Base-by-base conservation (phyloP, 2,888 invertebrate genomes). In the Lasioglossum leucozonium region DNA sequence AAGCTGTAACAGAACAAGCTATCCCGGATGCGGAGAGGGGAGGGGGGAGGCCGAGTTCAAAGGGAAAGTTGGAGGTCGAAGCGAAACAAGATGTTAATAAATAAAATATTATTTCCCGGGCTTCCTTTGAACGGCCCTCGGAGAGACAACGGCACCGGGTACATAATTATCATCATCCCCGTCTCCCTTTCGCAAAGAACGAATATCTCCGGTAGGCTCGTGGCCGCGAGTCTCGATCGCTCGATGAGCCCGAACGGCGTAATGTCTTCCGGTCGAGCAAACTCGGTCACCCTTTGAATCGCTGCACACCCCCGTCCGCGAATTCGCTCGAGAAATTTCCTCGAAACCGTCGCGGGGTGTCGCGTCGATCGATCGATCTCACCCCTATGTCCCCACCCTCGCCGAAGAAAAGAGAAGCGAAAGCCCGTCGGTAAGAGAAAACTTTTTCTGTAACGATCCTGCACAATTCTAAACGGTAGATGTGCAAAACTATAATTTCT, bases 21-120 rank as follows among this genome's bases (percentile, higher is more conserved):
- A 47, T 22, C 51, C 2, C 3, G 13, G 13, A 30, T 1, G 4
- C 55, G 16, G 51, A 10, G 8, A 3, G 8, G 30, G 8, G 13
- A 1, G 8, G 22, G 5, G 30, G 18, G 2, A 6, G 30, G 8
- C 22, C 8, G 30, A 51, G 47, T 37, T 26, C 77, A 82, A 62
- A 82, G 73, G 18, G 16, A 55, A 18, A 13, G 72, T 77, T 51
- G 18, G n/a, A 55, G 18, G 13, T 8, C 16, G 44, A 72, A 69
- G 40, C 30, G 81, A 22, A 73, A 73, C 82, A 58, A 69, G 69
- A 73, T 42, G 77, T 77, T 58, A 58, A 73, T 82, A 84, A 84
- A 71, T 84, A 81, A 84, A 84, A 73, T 84, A 82, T 82, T 75
- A 51, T 84, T 77, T 58, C 16, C n/a, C n/a, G 6, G 26, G 67